Evolutionary conservation across 2,888 invertebrate genomes (phyloP), one percentile per base, ranked within the genome.

Genomic region (Chrysomela aeneicollis): DNA sequence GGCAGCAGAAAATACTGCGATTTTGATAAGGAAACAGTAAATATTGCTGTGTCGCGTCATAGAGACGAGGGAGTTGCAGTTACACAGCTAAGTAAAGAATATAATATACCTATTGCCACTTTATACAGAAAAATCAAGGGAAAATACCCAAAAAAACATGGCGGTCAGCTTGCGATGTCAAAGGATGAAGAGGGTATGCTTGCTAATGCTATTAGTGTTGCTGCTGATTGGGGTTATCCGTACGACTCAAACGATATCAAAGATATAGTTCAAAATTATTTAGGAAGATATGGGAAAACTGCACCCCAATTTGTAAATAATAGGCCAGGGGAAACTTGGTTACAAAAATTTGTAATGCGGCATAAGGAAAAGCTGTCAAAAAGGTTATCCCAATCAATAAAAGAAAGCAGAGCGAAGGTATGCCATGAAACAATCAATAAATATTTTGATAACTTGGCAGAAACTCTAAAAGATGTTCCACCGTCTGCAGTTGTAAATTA

Each of bases 341-440:
- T 52, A 35, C 21, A 35, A 52, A 47, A 37, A 17, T 60, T 60
- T 60, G 35, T 60, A 15, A 12, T 21, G 12, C 19, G 60, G 1
- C 51, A 60, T 37, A 49, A 47, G n/a, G 42, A 55, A 9, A 2
- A 35, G 37, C 42, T 55, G 2, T 42, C 55, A 15, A 63, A 52
- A 59, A 66, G 65, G 52, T 19, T 67, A 9, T 65, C 62, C 3
- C 65, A 67, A 61, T 63, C 61, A 5, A 26, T 32, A 67, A 72
- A 70, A 67, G 46, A 63, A 66, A 64, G 63, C 42, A 59, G 70
- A 53, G 70, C 72, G 10, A 55, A 65, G 47, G 54, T 67, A 26
- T 47, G 32, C 42, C 63, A 57, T 52, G 51, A 61, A 37, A 61
- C 61, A 49, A 66, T 64, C 46, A 67, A 63, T 59, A 55, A 60